phyloP scores from a whole-genome alignment of 2,888 invertebrate genomes.

The Morinoia aosen region DNA sequence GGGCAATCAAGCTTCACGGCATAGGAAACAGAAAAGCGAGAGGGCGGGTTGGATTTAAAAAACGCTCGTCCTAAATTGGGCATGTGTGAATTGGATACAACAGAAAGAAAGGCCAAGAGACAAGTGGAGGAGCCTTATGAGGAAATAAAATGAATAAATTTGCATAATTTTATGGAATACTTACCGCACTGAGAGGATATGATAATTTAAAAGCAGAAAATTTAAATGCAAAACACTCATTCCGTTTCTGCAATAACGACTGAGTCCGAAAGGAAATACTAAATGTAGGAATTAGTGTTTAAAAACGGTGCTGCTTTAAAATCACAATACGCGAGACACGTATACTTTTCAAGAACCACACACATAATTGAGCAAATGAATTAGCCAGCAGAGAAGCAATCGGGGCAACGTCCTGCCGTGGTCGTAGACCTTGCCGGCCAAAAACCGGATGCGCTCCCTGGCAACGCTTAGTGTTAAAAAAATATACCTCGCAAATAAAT shows the following conservation, averaged over 20 bases:
- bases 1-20: neutral
- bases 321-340: neutral
- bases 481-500: no score
- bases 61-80: neutral
- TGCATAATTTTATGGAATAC: neutral
- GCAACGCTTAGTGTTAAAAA: no score
- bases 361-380: neutral
- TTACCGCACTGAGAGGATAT: no score
- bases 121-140: neutral
- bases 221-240: no score
- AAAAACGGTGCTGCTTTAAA: neutral
- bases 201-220: no score
- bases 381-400: neutral
- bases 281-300: neutral
- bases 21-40: neutral
- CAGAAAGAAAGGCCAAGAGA: neutral
- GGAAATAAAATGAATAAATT: neutral
- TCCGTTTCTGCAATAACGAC: no score
- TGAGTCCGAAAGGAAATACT: neutral
- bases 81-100: neutral
- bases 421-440: neutral
- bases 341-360: neutral
- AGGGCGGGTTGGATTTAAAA: neutral
- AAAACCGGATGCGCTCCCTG: no score
- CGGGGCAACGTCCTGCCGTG: neutral